Conservation (phyloP, 2,113 vertebrate species). For the Dasypus novemcinctus region DNA sequence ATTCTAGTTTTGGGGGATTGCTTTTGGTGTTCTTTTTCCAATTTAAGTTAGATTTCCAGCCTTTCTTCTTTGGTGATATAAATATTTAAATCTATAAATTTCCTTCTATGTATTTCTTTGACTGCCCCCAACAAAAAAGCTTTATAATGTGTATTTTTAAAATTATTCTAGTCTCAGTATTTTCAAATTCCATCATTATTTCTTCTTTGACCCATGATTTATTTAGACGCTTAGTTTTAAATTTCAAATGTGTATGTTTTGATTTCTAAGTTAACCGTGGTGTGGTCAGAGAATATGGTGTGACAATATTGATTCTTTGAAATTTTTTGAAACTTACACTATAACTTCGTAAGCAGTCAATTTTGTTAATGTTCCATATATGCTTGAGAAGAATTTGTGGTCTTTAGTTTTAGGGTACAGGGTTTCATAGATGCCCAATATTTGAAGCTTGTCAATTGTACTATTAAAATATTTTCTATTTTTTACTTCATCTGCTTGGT, state of each 20-base stretch:
- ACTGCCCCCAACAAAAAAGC: background rate
- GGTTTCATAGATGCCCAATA: background rate
- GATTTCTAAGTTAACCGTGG: background rate
- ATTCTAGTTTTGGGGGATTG: background rate
- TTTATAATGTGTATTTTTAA: background rate
- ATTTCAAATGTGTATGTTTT: background rate
- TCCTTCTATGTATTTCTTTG: background rate
- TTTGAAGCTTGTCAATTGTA: background rate
- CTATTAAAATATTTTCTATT: background rate
- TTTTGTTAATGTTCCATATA: background rate
- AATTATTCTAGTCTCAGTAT: background rate
- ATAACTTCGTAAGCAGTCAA: background rate
- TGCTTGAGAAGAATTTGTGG: background rate
- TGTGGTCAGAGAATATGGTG: background rate
- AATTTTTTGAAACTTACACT: background rate
- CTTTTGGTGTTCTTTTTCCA: background rate
- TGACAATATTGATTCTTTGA: background rate
- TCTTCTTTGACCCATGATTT: background rate
- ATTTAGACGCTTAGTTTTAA: background rate
- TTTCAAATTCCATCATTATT: background rate
- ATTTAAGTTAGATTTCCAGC: background rate
- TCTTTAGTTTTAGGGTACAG: background rate
- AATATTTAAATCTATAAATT: constrained; percentile 1
- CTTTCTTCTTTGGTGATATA: background rate
- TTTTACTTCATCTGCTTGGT: background rate